Percentiles rank a stretch among this genome's conserved stretches.
phyloP scores from a whole-genome alignment of 2,113 vertebrate species.

The Actenoides lindsayi region DNA sequence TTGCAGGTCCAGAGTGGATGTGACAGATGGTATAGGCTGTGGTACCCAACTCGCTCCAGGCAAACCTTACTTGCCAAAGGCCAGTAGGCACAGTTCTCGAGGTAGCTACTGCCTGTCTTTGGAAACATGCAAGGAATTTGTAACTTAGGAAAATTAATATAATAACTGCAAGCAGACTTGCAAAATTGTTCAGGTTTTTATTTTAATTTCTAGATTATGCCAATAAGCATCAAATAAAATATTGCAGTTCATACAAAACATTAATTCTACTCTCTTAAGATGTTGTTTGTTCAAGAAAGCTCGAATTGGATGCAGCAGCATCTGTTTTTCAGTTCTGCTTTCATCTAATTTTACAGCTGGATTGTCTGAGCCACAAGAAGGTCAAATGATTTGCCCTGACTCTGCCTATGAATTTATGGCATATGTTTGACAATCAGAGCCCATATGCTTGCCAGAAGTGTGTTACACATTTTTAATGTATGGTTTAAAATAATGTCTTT shows the following conservation, averaged over 20 bases:
- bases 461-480: neutral
- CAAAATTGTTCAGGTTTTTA: neutral
- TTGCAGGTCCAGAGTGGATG: neutral
- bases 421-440: constrained; percentile 59
- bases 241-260: neutral
- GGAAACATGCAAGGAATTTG: neutral
- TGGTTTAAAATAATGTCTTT: neutral
- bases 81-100: neutral
- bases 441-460: constrained; percentile 53
- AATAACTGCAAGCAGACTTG: neutral
- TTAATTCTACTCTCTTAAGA: constrained; percentile 33
- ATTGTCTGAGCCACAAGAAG: constrained; percentile 55
- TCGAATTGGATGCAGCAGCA: constrained; percentile 47
- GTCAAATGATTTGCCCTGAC: constrained; percentile 62
- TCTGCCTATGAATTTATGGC: constrained; percentile 63
- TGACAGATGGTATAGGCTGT: constrained; percentile 11
- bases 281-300: constrained; percentile 42
- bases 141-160: neutral
- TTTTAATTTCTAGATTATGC: constrained; percentile 1
- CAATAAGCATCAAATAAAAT: neutral
- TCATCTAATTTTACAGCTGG: constrained; percentile 74
- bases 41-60: neutral
- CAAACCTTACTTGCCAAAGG: neutral
- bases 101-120: neutral
- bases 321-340: constrained; percentile 63